Conservation (phyloP, 23 tunicate genomes). For the Ascidia mentula region DNA sequence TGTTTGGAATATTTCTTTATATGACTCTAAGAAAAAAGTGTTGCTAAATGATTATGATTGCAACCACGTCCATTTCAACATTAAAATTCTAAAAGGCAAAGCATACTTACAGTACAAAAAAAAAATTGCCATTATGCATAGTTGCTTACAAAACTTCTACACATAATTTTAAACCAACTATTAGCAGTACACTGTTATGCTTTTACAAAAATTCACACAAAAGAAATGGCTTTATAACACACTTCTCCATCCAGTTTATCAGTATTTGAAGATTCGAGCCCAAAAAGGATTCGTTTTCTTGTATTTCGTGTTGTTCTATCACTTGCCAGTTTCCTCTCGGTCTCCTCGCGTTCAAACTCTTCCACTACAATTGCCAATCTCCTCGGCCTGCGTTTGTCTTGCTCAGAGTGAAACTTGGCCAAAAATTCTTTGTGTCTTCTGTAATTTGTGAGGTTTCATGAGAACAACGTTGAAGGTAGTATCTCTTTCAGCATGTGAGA, state of each 20-base stretch:
- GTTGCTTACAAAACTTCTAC: no score
- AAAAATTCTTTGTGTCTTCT: slow-evolving; percentile 48
- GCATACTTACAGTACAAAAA: no score
- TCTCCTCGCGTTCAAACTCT: slow-evolving; percentile 41
- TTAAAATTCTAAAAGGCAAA: no score
- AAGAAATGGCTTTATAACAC: no score
- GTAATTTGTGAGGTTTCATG: not conserved
- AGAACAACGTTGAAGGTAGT: no score
- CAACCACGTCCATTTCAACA: no score
- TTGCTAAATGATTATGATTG: no score
- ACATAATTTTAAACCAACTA: no score
- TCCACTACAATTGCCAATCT: not conserved
- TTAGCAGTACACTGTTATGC: no score
- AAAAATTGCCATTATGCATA: no score
- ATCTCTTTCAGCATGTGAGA: no score
- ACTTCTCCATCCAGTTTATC: not conserved
- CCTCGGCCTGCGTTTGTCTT: slow-evolving; percentile 34
- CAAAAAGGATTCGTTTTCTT: not conserved
- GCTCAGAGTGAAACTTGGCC: slow-evolving; percentile 36
- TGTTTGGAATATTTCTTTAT: slow-evolving; percentile 25
- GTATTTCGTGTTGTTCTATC: not conserved
- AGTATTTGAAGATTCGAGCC: not conserved
- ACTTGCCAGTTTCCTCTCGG: not conserved
- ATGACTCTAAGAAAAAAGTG: slow-evolving; percentile 18
- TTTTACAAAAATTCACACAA: no score